Conservation (phyloP, 1,140 invertebrate genomes). For the Hirudo medicinalis region DNA sequence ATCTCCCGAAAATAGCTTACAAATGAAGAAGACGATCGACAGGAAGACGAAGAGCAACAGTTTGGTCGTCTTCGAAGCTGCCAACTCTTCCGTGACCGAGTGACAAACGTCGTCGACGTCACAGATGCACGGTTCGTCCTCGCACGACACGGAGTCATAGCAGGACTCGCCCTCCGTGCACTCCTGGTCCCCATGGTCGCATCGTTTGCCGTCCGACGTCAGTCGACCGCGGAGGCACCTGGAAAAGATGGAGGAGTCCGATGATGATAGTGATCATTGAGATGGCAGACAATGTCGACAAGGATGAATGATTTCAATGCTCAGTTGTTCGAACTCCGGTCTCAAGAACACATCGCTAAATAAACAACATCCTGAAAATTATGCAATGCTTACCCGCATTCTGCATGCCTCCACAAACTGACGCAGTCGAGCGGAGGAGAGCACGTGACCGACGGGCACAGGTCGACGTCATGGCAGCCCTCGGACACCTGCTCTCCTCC, state of each 20-base stretch:
- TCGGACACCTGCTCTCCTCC: slow-evolving; percentile 76
- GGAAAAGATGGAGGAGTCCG: neutral
- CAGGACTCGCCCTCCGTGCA: neutral
- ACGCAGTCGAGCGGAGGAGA: slow-evolving; percentile 85
- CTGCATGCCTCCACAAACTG: slow-evolving; percentile 78
- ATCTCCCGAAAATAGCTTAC: too few species aligned
- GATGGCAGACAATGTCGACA: too few species aligned
- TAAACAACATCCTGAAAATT: neutral
- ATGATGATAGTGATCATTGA: too few species aligned
- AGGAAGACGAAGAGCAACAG: slow-evolving; percentile 1
- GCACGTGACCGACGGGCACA: slow-evolving; percentile 78
- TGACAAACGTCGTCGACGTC: neutral
- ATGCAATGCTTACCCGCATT: slow-evolving; percentile 68
- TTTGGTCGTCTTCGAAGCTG: slow-evolving; percentile 1
- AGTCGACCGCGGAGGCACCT: neutral
- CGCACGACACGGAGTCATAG: neutral
- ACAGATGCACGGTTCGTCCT: neutral
- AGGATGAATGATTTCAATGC: too few species aligned
- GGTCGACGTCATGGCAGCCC: slow-evolving; percentile 72
- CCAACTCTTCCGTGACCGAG: neutral
- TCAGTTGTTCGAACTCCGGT: too few species aligned
- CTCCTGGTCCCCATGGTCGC: neutral
- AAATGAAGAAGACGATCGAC: slow-evolving; percentile 1
- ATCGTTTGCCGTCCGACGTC: neutral
- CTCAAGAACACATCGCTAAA: too few species aligned